A percentile compares a stretch with the other conserved stretches of the same genome.
These are phyloP conservation scores for Pardosa pseudoannulata DNA, from an alignment of 2,888 invertebrate genomes.

Conservation along the genomic window DNA sequence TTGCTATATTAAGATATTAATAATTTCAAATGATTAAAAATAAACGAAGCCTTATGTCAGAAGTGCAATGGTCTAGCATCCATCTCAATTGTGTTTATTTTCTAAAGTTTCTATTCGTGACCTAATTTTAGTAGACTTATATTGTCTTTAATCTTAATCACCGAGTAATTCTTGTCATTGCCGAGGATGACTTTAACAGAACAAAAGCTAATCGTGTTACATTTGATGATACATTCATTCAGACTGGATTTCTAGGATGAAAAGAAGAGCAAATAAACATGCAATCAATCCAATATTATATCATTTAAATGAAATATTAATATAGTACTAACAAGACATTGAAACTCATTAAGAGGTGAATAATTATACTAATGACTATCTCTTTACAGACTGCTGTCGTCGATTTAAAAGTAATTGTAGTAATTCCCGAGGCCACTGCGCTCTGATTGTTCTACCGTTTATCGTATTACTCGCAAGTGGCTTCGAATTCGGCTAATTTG, in stretches of 20 bases:
- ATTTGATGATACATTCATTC: background rate
- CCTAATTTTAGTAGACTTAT: background rate
- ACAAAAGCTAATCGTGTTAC: background rate
- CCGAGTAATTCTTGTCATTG: background rate
- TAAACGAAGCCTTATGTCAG: too few relatives aligned
- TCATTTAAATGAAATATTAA: background rate
- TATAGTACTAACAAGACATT: background rate
- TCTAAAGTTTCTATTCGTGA: too few relatives aligned
- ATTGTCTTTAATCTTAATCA: background rate
- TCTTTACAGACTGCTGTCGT: background rate
- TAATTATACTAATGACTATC: background rate
- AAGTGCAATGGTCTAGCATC: too few relatives aligned
- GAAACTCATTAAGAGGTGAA: background rate
- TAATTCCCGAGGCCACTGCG: background rate
- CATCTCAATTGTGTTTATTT: too few relatives aligned
- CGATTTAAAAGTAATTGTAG: background rate
- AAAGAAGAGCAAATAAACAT: background rate
- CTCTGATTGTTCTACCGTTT: background rate
- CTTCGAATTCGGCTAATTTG: background rate
- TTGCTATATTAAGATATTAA: too few relatives aligned
- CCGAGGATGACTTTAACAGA: background rate
- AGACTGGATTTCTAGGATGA: background rate
- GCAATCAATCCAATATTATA: background rate
- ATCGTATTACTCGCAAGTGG: background rate
- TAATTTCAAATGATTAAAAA: too few relatives aligned